Base-by-base conservation (phyloP, 1,140 invertebrate species). In the Nomia melanderi region DNA sequence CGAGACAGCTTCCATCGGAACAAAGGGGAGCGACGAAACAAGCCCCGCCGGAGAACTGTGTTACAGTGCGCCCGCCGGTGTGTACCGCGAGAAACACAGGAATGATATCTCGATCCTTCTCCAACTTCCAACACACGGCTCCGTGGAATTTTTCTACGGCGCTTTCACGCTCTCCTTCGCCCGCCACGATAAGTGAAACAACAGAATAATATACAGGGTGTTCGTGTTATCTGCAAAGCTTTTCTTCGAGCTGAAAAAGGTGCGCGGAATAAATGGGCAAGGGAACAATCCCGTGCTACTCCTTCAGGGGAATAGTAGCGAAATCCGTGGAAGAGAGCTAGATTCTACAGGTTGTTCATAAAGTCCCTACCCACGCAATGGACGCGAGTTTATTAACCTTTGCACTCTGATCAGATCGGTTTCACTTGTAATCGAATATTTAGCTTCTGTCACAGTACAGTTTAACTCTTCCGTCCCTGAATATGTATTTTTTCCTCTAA, bases 11-110 rank as follows among this genome's bases (percentile, higher is more conserved):
- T 79, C 50, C n/a, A 17, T 31, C 56, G 11, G 33, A 53, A 84
- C 82, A 84, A 84, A 80, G 69, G 20, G 33, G 11, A 60, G 60
- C 56, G 27, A 65, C 53, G 66, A 67, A 78, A 73, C 69, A 62
- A 59, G 29, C 9, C 33, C 50, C 25, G 33, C 27, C 14, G 12
- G 62, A 57, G 27, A 66, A 64, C 41, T 29, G 33, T 65, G 41
- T 47, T 47, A 31, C 39, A 2, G n/a, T 44, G 47, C 20, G 4
- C 3, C 47, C 33, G 8, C 33, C 20, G 11, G 59, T 47, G 17
- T 9, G 27, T 17, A 20, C 33, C 2, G 36, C 8, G n/a, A 1
- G 9, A n/a, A 11, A 23, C 54, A 27, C 33, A 17, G 17, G 2
- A 66, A 66, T 33, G 65, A 47, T 75, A 66, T 44, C 56, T 56